Evolutionary conservation across 23 tunicate species (phyloP).

Genomic region (Oikopleura vanhoeffeni): DNA sequence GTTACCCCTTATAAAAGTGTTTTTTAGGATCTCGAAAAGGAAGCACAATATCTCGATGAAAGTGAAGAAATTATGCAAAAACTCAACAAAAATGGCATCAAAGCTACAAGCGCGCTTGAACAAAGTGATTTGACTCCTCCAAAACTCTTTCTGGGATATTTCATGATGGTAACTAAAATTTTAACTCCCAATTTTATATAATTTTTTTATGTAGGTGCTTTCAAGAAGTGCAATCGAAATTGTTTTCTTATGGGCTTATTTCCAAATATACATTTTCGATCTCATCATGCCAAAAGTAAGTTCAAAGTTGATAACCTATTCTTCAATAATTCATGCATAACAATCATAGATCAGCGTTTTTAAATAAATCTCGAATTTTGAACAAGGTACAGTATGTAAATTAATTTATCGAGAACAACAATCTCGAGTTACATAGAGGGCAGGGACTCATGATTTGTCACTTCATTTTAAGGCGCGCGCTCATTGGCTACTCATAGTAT

Average conservation of each 20-base stretch:
- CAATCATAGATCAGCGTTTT: no score
- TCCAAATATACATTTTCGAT: constrained; percentile 7
- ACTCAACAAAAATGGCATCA: neutral
- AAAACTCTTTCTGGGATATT: constrained; percentile 5
- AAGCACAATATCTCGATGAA: neutral
- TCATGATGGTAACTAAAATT: neutral
- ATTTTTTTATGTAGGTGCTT: neutral
- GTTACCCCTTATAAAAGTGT: no score
- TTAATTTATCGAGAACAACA: no score
- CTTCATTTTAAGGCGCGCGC: no score
- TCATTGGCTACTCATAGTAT: no score
- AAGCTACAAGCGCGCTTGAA: neutral
- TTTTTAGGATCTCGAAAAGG: neutral
- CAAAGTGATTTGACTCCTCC: neutral
- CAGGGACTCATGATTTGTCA: no score
- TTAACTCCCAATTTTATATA: neutral
- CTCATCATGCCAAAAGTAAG: neutral
- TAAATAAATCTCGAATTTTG: no score
- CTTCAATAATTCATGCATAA: no score
- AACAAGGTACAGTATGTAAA: no score
- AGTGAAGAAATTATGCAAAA: neutral
- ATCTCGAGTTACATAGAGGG: no score
- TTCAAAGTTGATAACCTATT: no score
- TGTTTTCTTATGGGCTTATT: neutral
- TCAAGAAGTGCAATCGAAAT: neutral